A percentile compares a stretch with the other conserved stretches of the same genome.
phyloP scores from a whole-genome alignment of 2,888 invertebrate genomes.

The Chrysomela aeneicollis region DNA sequence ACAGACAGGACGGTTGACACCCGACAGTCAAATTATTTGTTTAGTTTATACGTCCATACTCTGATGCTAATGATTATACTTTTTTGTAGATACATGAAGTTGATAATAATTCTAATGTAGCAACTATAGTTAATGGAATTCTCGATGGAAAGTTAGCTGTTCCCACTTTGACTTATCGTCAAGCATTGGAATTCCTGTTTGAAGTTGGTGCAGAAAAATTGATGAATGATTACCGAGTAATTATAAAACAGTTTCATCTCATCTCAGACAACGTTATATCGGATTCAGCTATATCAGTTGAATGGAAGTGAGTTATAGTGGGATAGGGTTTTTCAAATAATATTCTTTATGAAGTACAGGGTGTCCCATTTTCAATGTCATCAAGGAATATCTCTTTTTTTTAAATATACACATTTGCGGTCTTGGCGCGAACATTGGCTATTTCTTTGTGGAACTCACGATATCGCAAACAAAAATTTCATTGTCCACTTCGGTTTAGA shows the following conservation, averaged over 20 bases:
- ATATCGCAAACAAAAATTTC: no score
- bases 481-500: no score
- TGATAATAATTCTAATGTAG: slow-evolving; percentile 38
- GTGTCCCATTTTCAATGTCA: no score
- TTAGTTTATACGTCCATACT: not conserved
- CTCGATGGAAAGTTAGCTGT: slow-evolving; percentile 41
- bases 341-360: no score
- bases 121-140: slow-evolving; percentile 42
- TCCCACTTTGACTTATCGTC: slow-evolving; percentile 38
- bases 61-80: no score
- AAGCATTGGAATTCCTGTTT: slow-evolving; percentile 45
- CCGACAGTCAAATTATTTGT: no score
- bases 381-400: no score
- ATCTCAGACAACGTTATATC: slow-evolving; percentile 22
- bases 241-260: slow-evolving; percentile 39
- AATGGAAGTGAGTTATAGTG: slow-evolving; percentile 42
- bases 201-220: slow-evolving; percentile 47
- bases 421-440: no score
- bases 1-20: no score
- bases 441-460: no score
- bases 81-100: slow-evolving; percentile 37
- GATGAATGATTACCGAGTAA: slow-evolving; percentile 45
- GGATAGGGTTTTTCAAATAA: no score
- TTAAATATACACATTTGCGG: no score
- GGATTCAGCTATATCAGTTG: slow-evolving; percentile 21